Conservation (phyloP, 2,113 vertebrate species). For the Alectura lathami region DNA sequence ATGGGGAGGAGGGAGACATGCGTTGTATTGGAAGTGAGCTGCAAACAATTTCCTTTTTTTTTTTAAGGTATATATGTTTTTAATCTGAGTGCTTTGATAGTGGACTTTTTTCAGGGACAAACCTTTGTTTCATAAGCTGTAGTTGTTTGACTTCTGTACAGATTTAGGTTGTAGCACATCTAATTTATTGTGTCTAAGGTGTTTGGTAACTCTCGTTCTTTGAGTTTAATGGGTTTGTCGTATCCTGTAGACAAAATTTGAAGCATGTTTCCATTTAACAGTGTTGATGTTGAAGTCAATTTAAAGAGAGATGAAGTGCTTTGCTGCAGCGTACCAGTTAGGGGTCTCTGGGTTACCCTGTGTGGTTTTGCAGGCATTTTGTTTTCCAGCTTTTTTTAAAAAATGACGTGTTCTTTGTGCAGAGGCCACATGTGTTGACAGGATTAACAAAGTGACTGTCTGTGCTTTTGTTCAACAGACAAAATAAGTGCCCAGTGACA, state of each 20-base stretch:
- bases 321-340: neutral
- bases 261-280: conserved; percentile 36
- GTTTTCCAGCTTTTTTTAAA: conserved; percentile 38
- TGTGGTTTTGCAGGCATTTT: conserved; percentile 16
- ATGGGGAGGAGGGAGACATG: neutral
- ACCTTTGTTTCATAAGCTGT: neutral
- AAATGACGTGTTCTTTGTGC: conserved; percentile 41
- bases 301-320: neutral
- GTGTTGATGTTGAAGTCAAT: neutral
- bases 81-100: neutral
- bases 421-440: neutral
- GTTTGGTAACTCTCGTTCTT: conserved; percentile 15
- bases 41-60: neutral
- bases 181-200: neutral
- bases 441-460: neutral
- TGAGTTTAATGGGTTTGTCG: conserved; percentile 32
- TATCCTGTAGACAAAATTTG: conserved; percentile 27
- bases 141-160: neutral
- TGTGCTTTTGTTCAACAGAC: neutral
- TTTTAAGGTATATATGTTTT: no score
- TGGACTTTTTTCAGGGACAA: conserved; percentile 17
- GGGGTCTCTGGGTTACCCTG: neutral
- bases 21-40: conserved; percentile 11
- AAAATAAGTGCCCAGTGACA: neutral
- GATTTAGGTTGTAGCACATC: neutral